Evolutionary conservation across 2,113 vertebrate genomes (phyloP).

Genomic region (Macquaria australasica): DNA sequence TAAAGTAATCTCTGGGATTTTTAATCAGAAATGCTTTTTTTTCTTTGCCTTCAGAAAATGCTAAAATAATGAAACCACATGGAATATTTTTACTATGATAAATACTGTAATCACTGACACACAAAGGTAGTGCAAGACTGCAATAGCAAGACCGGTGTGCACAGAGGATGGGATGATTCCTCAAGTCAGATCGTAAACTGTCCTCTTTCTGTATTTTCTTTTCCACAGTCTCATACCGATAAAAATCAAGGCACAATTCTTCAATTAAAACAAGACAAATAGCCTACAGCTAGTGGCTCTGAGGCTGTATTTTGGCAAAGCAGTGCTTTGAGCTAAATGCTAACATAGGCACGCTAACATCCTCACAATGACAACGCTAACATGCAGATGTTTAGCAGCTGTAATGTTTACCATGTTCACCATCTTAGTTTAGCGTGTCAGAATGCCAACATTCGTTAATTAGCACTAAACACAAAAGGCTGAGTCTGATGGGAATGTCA

Average conservation of each 20-base stretch:
- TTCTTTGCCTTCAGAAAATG: slow-evolving; percentile 19
- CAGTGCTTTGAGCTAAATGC: too few relatives aligned
- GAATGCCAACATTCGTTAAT: neutral
- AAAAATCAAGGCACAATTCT: neutral
- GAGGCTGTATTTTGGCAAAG: too few relatives aligned
- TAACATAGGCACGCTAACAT: neutral
- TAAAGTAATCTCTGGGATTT: slow-evolving; percentile 76
- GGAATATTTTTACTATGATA: neutral
- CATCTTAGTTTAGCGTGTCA: neutral
- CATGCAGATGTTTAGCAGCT: neutral
- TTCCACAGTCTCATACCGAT: neutral
- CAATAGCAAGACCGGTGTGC: neutral
- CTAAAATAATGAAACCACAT: slow-evolving; percentile 1
- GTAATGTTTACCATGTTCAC: neutral
- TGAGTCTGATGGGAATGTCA: neutral
- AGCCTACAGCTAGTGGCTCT: neutral
- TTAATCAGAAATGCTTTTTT: slow-evolving; percentile 46
- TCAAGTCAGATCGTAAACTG: neutral
- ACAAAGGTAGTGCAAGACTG: neutral
- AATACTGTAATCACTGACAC: neutral
- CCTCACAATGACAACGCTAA: neutral
- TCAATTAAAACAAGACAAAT: neutral
- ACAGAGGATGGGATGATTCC: neutral
- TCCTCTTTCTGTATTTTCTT: neutral
- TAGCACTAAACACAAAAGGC: neutral